Base-by-base conservation (phyloP, 2,888 invertebrate species). In the Sipunculus nudus region DNA sequence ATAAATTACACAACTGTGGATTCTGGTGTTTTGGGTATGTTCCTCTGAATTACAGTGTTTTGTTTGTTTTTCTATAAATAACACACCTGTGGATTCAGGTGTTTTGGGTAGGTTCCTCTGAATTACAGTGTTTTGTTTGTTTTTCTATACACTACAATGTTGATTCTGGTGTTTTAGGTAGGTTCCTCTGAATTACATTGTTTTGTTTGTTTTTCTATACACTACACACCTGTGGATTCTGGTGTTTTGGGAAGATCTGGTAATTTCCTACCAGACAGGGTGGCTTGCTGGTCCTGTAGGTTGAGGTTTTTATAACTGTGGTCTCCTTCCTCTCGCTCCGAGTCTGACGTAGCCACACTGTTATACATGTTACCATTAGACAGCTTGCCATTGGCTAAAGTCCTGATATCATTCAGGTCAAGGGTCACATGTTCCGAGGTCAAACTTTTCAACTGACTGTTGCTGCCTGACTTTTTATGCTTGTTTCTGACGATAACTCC, bases 401-500 rank as follows among this genome's bases (percentile, higher is more conserved):
- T 19, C 6, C 19, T 21, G 43, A 19, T 21, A n/a, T 19, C 23
- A 21, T 19, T 43, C 43, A 19, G 19, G 10, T 43, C 23, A 19
- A 8, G 19, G 10, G 19, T 19, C 43, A 23, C 23, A 8, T 8
- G n/a, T 23, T 21, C 8, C 19, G 23, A 43, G 10, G 43, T 21
- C n/a, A 13, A 19, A 21, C 8, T 21, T 23, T 23, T 43, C 23
- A n/a, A 43, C 43, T 19, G 43, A 23, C n/a, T 19, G 43, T 56
- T 54, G 28, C 39, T 19, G n/a, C n/a, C n/a, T n/a, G n/a, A 61
- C 54, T 67, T 64, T 45, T 75, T 72, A 58, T 77, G 75, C 26
- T 75, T 73, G 50, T 75, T 74, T 32, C 75, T 65, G 56, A 92
- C 89, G 54, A 92, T 86, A 81, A 89, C 89, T 73, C 92, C 89